Evolutionary conservation across 1,140 invertebrate species (phyloP).

Genomic region (Marisa cornuarietis): DNA sequence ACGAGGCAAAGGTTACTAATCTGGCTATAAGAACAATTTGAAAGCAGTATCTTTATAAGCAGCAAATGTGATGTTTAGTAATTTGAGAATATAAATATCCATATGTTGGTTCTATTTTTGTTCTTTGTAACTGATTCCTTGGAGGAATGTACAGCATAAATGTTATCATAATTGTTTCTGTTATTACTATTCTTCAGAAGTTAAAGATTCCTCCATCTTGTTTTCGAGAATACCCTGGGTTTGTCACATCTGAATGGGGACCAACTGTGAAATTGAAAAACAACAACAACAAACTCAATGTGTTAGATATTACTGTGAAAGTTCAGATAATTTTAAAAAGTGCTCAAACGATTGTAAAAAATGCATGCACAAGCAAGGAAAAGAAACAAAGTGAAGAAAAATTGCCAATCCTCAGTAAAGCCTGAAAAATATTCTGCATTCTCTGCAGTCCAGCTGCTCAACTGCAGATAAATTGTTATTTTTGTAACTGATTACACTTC

Average conservation of each 20-base stretch:
- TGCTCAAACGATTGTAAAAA: background rate
- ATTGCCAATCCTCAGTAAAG: background rate
- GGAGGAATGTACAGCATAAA: too few relatives aligned
- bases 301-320: background rate
- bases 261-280: conserved; percentile 40
- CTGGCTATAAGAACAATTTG: too few relatives aligned
- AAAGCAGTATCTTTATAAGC: too few relatives aligned
- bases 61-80: too few relatives aligned
- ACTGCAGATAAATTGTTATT: background rate
- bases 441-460: background rate
- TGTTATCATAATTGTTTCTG: background rate
- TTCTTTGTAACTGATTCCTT: too few relatives aligned
- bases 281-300: background rate
- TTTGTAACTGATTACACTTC: background rate
- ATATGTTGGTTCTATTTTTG: too few relatives aligned
- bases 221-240: conserved; percentile 64
- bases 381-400: background rate
- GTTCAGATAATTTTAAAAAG: background rate
- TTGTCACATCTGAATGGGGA: conserved; percentile 54
- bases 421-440: background rate
- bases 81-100: too few relatives aligned
- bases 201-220: conserved; percentile 61
- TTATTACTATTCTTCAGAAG: background rate
- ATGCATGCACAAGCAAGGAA: background rate
- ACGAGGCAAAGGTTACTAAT: too few relatives aligned